A percentile compares a stretch with the other conserved stretches of the same genome.
These are phyloP conservation scores for Drosophila malerkotliana DNA, from an alignment of 1,140 invertebrate species.

Conservation along the genomic window DNA sequence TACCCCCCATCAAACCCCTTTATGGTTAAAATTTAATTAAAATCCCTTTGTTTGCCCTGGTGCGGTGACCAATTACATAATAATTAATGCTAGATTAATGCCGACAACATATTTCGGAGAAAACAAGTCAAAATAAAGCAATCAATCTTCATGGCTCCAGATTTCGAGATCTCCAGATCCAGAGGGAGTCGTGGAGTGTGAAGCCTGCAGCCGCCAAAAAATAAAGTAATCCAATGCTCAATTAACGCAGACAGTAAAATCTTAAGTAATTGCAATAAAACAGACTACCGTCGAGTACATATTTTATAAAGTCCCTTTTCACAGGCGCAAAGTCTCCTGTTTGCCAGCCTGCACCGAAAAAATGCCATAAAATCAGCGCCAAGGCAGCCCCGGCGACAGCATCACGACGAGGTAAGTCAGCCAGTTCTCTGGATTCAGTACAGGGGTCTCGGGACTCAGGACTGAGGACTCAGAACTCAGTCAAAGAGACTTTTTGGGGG, in stretches of 20 bases:
- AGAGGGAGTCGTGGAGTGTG: neutral
- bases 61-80: slow-evolving; percentile 71
- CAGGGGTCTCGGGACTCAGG: neutral
- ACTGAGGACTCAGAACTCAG: neutral
- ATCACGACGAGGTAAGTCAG: slow-evolving; percentile 63
- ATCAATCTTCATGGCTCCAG: slow-evolving; percentile 46
- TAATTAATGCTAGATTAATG: slow-evolving; percentile 78
- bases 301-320: slow-evolving; percentile 69
- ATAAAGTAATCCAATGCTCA: slow-evolving; percentile 76
- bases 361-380: slow-evolving; percentile 80
- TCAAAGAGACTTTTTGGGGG: slow-evolving; percentile 33
- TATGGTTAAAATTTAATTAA: slow-evolving; percentile 72
- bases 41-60: slow-evolving; percentile 60
- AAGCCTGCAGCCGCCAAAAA: slow-evolving; percentile 1
- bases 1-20: slow-evolving; percentile 9
- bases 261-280: slow-evolving; percentile 82
- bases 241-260: slow-evolving; percentile 77
- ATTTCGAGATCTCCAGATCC: neutral
- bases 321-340: slow-evolving; percentile 2
- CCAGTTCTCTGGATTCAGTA: slow-evolving; percentile 8
- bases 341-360: slow-evolving; percentile 43
- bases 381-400: slow-evolving; percentile 55
- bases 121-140: slow-evolving; percentile 43
- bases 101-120: slow-evolving; percentile 25
- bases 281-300: slow-evolving; percentile 78